Base-by-base conservation (phyloP, 2,888 invertebrate species). In the Empis stercorea region DNA sequence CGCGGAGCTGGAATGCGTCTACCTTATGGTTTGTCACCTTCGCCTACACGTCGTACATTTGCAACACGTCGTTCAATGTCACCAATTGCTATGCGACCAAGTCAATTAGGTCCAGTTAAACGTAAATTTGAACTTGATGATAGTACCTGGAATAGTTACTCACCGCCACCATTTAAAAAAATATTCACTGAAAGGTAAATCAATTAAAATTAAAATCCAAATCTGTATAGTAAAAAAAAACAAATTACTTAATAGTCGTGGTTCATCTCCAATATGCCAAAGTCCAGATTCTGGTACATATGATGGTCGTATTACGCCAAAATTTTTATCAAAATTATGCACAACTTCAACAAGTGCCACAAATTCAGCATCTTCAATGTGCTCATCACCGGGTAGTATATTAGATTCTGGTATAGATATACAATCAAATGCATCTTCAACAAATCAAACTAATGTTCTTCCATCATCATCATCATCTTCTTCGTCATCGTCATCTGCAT, bases 1-100 rank as follows among this genome's bases (percentile, higher is more conserved):
- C 66, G 64, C 53, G 60, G 70, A 5, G 60, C 62, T 39, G 62
- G 63, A 34, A 55, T 69, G 50, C 62, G 68, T 30, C 57, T 65
- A 49, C 68, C 78, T 1, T 73, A 76, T 32, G 75, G 69, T 53
- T 76, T 84, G 36, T 87, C 86, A 10, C 88, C 88, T 17, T 88
- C 88, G 52, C 92, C 92, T 3, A 89, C 89, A 27, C 76, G 92
- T 52, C 86, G 85, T 58, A 78, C 79, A 44, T 87, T 84, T 67
- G 80, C 85, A 51, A 84, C 84, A 43, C 75, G 87, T 57, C 80
- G 88, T 48, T 92, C 92, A 57, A 79, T 91, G 58, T 92, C 91
- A 53, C 93, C 93, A 0, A 91, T 92, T 57, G 80, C 87, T 11
- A 78, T 88, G 70, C 75, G 89, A 46, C 84, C 87, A 14, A 83